Evolutionary conservation across 2,888 invertebrate genomes (phyloP).

Genomic region (Hemicrepidius hirtus): DNA sequence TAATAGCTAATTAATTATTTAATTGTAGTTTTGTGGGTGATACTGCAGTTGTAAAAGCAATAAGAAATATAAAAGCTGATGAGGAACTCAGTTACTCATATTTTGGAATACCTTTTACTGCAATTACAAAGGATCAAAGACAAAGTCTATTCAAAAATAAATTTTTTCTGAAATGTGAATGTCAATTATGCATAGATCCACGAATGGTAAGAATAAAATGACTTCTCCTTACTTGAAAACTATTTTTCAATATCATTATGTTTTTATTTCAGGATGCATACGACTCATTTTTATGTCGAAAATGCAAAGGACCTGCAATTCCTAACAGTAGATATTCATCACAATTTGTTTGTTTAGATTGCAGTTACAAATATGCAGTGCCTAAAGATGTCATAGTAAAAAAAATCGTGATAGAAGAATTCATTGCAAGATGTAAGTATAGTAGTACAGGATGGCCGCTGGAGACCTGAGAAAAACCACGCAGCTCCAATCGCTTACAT

Average conservation of each 20-base stretch:
- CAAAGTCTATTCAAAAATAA: not conserved
- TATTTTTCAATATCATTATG: too few species aligned
- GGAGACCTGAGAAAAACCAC: too few species aligned
- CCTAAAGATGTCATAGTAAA: not conserved
- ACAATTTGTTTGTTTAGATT: constrained; percentile 1
- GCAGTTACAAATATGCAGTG: not conserved
- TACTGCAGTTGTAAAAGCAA: not conserved
- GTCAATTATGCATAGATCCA: not conserved
- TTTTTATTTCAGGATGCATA: not conserved
- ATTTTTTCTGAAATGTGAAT: not conserved
- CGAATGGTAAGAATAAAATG: not conserved
- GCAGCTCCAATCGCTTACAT: too few species aligned
- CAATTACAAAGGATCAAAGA: too few species aligned
- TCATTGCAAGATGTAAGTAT: too few species aligned
- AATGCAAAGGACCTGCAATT: not conserved
- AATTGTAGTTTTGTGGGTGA: not conserved
- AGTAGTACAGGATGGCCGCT: too few species aligned
- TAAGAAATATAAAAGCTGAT: not conserved
- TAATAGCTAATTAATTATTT: not conserved
- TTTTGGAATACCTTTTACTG: not conserved
- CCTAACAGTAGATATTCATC: not conserved
- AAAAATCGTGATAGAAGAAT: not conserved
- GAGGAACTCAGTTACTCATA: not conserved
- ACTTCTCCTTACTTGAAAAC: not conserved
- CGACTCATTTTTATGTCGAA: not conserved